Conservation (phyloP, 2,888 invertebrate genomes). For the Macrophya annulata region DNA sequence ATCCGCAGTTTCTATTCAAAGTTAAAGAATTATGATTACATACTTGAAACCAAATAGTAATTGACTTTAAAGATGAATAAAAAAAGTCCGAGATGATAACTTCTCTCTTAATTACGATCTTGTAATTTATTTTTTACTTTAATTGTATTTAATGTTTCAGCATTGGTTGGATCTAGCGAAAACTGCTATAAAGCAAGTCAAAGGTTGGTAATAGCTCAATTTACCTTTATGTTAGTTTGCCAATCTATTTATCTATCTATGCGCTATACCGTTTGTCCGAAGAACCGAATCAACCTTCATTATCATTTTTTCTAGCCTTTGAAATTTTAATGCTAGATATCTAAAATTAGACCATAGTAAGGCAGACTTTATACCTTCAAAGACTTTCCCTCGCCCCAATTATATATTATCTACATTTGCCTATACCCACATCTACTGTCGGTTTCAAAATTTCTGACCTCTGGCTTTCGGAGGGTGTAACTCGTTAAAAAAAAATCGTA, state of each 20-base stretch:
- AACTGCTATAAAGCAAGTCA: slow-evolving; percentile 94
- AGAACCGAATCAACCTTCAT: slow-evolving; percentile 28
- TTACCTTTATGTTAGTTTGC: not conserved
- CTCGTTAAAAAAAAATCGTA: too few relatives aligned
- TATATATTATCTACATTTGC: not conserved
- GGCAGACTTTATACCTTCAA: slow-evolving; percentile 7
- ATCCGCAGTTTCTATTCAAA: not conserved
- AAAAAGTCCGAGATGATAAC: not conserved
- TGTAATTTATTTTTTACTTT: not conserved
- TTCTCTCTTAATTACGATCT: not conserved
- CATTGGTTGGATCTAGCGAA: slow-evolving; percentile 97
- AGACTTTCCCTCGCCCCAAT: not conserved
- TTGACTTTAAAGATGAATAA: not conserved
- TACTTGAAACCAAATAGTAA: slow-evolving; percentile 26
- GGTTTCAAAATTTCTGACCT: too few relatives aligned
- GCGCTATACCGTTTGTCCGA: not conserved
- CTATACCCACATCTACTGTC: not conserved
- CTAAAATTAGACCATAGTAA: slow-evolving; percentile 16
- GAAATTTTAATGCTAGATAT: slow-evolving; percentile 33
- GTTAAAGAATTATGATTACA: not conserved
- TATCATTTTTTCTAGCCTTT: slow-evolving; percentile 20
- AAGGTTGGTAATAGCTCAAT: slow-evolving; percentile 83
- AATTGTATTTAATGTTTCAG: slow-evolving; percentile 82
- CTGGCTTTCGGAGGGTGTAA: too few relatives aligned
- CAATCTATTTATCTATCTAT: not conserved